Evolutionary conservation across 2,797 vertebrate genomes (phyloP).

Genomic region (Yasuhikotakia modesta): DNA sequence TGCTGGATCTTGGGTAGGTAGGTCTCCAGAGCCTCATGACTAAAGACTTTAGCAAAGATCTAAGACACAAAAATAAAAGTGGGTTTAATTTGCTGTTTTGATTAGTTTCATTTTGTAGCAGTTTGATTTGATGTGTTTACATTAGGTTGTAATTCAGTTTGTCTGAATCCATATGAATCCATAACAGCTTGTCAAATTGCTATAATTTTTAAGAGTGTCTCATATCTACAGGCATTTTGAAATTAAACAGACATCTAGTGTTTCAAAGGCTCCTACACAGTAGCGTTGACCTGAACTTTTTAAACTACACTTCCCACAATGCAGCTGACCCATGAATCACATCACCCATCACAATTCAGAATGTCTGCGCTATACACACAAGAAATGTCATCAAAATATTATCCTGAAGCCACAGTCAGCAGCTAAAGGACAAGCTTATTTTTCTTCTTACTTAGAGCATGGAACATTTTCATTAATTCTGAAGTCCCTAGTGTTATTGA

Average conservation of each 20-base stretch:
- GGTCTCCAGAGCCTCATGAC: conserved; percentile 91
- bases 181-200: too few species aligned
- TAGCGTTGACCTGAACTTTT: conserved; percentile 9
- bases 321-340: conserved; percentile 23
- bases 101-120: neutral
- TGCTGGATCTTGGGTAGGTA: conserved; percentile 96
- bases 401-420: conserved; percentile 51
- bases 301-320: conserved; percentile 47
- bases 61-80: conserved; percentile 59
- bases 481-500: conserved; percentile 48
- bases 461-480: conserved; percentile 79
- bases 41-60: conserved; percentile 98
- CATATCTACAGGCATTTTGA: neutral
- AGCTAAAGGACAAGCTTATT: conserved; percentile 55
- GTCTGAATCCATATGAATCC: neutral
- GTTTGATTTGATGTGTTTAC: neutral
- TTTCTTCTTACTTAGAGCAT: conserved; percentile 63
- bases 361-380: conserved; percentile 39
- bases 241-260: neutral
- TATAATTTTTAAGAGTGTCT: too few species aligned
- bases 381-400: conserved; percentile 63
- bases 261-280: neutral
- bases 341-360: conserved; percentile 44
- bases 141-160: neutral
- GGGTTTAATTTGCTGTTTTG: conserved; percentile 32